Base-by-base conservation (phyloP, 2,888 invertebrate species). In the Epirrita christyi region DNA sequence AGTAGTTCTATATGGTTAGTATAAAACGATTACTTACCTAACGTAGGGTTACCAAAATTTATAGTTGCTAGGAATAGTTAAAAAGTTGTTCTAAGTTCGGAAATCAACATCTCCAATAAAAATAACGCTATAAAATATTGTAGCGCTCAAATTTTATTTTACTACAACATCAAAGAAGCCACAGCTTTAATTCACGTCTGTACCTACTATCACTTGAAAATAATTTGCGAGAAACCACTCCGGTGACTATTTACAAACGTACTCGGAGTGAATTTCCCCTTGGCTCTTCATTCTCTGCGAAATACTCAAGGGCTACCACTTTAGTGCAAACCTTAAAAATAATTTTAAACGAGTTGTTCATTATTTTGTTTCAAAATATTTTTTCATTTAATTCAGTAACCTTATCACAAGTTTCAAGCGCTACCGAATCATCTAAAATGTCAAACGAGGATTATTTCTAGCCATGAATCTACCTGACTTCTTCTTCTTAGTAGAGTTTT, bases 161-260 rank as follows among this genome's bases (percentile, higher is more conserved):
- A 11, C n/a, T n/a, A n/a, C 11, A 21, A 37, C 15, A 47, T 29
- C 46, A 54, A 41, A 43, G 44, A 49, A 43, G 27, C 36, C 36
- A 40, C 48, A 38, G 38, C 45, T 49, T 44, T 52, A 43, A 47
- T 57, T 42, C 32, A 43, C 42, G 37, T 46, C 27, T 27, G 52
- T 38, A 36, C 27, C 41, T 50, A 41, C 58, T 53, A 50, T 57
- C 48, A 50, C 59, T 59, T 55, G 55, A 55, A 59, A 59, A 59
- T 59, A 55, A 59, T 59, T 59, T 59, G 47, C 48, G 44, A 55
- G 51, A 55, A 55, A 59, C 59, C 59, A 59, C 59, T 59, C 47
- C 44, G 59, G 51, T 51, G 55, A 59, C 55, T 59, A 59, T 59
- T 59, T 59, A 59, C 59, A 59, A 59, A 59, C 55, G 59, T 55